Evolutionary conservation across 2,113 vertebrate genomes (phyloP).

Genomic region (Erpornis zantholeuca): DNA sequence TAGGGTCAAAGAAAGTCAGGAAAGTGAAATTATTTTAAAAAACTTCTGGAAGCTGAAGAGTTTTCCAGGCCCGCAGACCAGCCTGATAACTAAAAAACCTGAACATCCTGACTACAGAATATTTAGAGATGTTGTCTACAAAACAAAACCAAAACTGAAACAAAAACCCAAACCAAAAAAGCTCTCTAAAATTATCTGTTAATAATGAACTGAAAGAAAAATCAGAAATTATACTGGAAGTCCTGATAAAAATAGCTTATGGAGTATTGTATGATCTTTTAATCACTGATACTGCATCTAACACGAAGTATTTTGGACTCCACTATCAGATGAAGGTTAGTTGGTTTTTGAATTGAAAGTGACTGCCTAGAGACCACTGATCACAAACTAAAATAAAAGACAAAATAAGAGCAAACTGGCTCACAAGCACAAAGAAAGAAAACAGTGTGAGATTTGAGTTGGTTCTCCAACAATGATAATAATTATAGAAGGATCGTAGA

Average conservation of each 20-base stretch:
- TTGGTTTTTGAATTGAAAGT: accelerated
- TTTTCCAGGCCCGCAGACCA: background rate
- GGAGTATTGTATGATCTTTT: background rate
- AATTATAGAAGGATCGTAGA: background rate
- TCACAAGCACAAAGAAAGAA: background rate
- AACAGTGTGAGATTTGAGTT: background rate
- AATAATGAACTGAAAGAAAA: background rate
- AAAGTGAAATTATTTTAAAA: background rate
- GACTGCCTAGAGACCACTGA: background rate
- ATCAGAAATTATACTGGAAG: background rate
- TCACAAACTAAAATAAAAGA: background rate
- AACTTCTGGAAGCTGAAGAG: background rate
- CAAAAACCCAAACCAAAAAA: background rate
- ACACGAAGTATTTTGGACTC: background rate
- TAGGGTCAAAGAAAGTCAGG: background rate
- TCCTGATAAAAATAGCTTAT: background rate
- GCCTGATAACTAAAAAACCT: background rate
- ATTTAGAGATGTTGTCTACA: background rate
- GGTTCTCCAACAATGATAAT: background rate
- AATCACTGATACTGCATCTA: background rate
- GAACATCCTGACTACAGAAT: background rate
- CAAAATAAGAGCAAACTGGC: background rate
- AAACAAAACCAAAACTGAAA: background rate
- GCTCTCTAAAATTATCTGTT: background rate
- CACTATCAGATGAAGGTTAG: background rate